Percentiles rank a stretch among this genome's conserved stretches.
phyloP scores from a whole-genome alignment of 2,797 vertebrate species.

The Lepilemur ruficaudatus region DNA sequence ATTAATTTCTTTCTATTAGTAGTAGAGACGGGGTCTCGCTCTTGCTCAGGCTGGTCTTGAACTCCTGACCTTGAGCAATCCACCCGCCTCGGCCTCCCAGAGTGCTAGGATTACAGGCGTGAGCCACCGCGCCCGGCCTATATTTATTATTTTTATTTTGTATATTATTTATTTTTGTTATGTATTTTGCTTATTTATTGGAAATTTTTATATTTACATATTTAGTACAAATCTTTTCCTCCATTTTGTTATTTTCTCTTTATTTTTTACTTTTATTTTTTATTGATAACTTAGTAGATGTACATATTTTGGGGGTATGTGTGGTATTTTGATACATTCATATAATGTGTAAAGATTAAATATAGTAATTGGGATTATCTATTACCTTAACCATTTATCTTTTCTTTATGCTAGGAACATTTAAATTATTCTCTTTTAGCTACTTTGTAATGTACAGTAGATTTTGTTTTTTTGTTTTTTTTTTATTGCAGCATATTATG shows the following conservation, averaged over 20 bases:
- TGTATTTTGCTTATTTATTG: slow-evolving; percentile 15
- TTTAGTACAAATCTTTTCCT: slow-evolving; percentile 2
- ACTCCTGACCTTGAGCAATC: too few species aligned
- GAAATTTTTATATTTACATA: not conserved
- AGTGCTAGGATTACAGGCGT: too few species aligned
- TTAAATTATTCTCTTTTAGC: not conserved
- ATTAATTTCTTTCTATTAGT: too few species aligned
- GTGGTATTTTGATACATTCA: not conserved
- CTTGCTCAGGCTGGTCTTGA: too few species aligned
- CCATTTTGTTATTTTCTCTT: not conserved
- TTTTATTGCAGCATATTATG: too few species aligned
- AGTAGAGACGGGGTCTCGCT: too few species aligned
- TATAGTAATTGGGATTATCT: not conserved
- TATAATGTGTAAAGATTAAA: not conserved
- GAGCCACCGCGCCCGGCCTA: too few species aligned
- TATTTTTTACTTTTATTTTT: not conserved
- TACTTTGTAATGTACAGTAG: not conserved
- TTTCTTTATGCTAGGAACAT: not conserved
- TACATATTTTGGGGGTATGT: not conserved
- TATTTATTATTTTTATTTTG: too few species aligned
- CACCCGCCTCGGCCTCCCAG: too few species aligned
- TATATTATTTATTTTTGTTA: too few species aligned
- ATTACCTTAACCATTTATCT: not conserved
- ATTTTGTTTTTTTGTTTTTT: too few species aligned
- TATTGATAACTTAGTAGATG: not conserved